Evolutionary conservation across 2,113 vertebrate genomes (phyloP), one percentile per base, ranked within the genome.

Genomic region (Cnemophilus loriae): DNA sequence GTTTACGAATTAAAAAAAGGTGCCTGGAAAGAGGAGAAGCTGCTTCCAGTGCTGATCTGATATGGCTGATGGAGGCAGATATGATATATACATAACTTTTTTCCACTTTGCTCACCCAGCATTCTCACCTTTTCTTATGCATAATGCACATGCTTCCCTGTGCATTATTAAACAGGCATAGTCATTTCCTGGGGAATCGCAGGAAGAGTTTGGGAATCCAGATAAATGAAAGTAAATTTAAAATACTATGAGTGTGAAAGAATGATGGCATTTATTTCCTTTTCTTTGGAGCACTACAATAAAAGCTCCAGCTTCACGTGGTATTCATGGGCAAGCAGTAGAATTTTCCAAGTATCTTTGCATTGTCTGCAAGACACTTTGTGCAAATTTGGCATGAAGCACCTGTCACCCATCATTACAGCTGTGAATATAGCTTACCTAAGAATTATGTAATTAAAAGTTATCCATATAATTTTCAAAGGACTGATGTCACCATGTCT

Each of bases 381-480:
- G 63, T 92, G 92, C 92, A 67, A 80, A 57, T 80, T 63, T 63
- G 65, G 60, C 90, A 47, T 19, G 74, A 86, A 78, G 55, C 71
- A 81, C 69, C 69, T 11, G 19, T 63, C 68, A 18, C 50, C 68
- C 47, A 28, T 74, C 30, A 12, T 53, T 91, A 73, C 46, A 68
- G 69, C 86, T 60, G 47, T 37, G 60, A 41, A 21, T 14, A 33
- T 4, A 71, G 33, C 74, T 87, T 74, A 70, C 59, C 33, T 44
- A 70, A 44, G 57, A 37, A 42, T 55, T 69, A 46, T 32, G 2
- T 37, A 79, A 81, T 80, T 81, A 91, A 82, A 84, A 91, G 33
- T 47, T 60, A 83, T 1, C 26, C 6, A 10, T 19, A 19, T 20
- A 42, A 55, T 81, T 92, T 74, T 56, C 39, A 64, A 83, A 83